Percentiles rank a stretch among this genome's conserved stretches.
Conservation (phyloP, 2,888 invertebrate genomes). For the Latheticus oryzae region DNA sequence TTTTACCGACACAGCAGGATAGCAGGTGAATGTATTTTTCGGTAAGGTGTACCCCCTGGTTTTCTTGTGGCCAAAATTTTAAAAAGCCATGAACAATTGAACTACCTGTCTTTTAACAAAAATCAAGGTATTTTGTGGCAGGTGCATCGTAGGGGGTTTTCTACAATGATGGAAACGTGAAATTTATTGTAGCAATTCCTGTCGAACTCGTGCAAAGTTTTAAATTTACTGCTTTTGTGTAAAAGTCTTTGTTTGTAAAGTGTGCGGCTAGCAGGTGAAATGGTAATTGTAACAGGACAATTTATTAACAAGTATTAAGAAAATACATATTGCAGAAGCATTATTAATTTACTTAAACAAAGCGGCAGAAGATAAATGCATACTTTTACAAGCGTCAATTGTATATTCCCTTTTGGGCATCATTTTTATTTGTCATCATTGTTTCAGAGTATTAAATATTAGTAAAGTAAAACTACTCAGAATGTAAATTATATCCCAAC, state of each 20-base stretch:
- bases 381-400: too few relatives aligned
- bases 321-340: too few relatives aligned
- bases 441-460: too few relatives aligned
- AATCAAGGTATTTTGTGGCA: slow-evolving; percentile 24
- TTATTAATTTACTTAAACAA: too few relatives aligned
- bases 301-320: too few relatives aligned
- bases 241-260: slow-evolving; percentile 3
- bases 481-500: slow-evolving; percentile 7
- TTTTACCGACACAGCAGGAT: slow-evolving; percentile 33
- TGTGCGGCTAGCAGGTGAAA: not conserved
- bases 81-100: slow-evolving; percentile 40
- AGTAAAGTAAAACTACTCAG: too few relatives aligned
- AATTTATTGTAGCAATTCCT: slow-evolving; percentile 23
- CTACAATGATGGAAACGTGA: slow-evolving; percentile 18
- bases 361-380: too few relatives aligned
- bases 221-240: slow-evolving; percentile 21
- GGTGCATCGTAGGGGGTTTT: slow-evolving; percentile 33
- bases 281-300: too few relatives aligned
- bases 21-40: slow-evolving; percentile 34
- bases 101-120: slow-evolving; percentile 40
- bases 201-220: slow-evolving; percentile 21
- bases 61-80: slow-evolving; percentile 40
- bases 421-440: too few relatives aligned
- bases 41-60: slow-evolving; percentile 26
- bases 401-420: too few relatives aligned